phyloP scores from a whole-genome alignment of 2,888 invertebrate genomes.

The Kryphioiulus occultus region DNA sequence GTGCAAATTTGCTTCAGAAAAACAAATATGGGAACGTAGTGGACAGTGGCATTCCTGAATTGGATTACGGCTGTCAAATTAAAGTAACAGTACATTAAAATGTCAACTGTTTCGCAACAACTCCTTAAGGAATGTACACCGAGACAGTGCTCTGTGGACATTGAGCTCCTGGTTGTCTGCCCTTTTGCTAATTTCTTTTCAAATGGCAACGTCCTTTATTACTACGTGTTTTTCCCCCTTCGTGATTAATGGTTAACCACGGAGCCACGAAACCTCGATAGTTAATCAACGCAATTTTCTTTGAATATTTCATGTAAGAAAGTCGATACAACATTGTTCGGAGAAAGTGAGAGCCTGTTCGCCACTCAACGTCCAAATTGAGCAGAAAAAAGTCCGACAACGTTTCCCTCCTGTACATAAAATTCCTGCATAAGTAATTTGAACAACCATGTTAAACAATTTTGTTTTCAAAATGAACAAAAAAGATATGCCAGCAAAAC shows the following conservation, averaged over 20 bases:
- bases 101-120: no score
- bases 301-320: slow-evolving; percentile 20
- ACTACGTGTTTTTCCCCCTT: background rate
- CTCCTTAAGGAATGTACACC: no score
- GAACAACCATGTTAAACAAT: slow-evolving; percentile 2
- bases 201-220: background rate
- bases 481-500: background rate
- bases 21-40: no score
- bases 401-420: background rate
- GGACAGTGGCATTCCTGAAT: no score
- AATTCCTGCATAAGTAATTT: slow-evolving; percentile 31
- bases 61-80: no score
- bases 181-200: background rate
- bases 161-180: background rate
- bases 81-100: no score
- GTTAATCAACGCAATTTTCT: slow-evolving; percentile 10
- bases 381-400: background rate
- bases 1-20: no score
- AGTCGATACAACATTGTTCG: slow-evolving; percentile 1
- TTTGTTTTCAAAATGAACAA: background rate
- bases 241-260: background rate
- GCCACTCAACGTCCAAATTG: background rate
- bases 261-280: background rate
- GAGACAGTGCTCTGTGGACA: no score
- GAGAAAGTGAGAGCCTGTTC: background rate